phyloP scores from a whole-genome alignment of 2,113 vertebrate genomes.

The Pogona vitticeps region DNA sequence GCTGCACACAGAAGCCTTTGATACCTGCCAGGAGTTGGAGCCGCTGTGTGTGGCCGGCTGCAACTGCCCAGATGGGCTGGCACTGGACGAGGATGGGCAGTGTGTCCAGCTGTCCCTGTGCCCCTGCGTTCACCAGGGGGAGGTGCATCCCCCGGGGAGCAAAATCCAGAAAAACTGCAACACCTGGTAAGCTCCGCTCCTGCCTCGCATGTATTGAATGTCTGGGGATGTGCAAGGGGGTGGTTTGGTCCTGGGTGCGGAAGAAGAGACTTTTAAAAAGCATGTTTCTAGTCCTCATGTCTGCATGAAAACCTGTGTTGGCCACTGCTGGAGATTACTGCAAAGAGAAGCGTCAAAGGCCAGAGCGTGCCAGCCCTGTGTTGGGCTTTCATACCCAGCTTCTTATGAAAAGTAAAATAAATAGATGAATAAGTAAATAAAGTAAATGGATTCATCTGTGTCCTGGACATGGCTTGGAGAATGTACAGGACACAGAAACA shows the following conservation, averaged over 20 bases:
- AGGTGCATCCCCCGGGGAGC: constrained; percentile 69
- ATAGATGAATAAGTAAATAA: too few species aligned
- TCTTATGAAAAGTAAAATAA: too few species aligned
- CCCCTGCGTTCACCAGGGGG: constrained; percentile 76
- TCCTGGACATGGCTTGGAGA: too few species aligned
- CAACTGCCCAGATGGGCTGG: constrained; percentile 82
- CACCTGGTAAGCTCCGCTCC: constrained; percentile 76
- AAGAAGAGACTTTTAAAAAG: too few species aligned
- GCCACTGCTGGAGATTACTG: too few species aligned
- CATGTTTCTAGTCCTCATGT: not conserved
- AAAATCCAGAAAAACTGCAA: constrained; percentile 78
- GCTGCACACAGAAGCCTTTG: constrained; percentile 54
- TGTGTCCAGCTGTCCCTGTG: constrained; percentile 82
- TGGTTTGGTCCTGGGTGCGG: not conserved
- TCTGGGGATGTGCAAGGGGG: too few species aligned
- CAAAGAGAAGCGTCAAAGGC: not conserved
- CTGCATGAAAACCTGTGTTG: not conserved
- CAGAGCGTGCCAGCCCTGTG: too few species aligned
- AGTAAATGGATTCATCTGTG: too few species aligned
- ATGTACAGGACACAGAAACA: too few species aligned
- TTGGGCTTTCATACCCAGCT: too few species aligned
- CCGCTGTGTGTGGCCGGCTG: constrained; percentile 85
- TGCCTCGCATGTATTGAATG: too few species aligned
- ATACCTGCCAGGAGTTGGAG: constrained; percentile 63
- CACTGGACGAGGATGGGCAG: constrained; percentile 81